Evolutionary conservation across 2,888 invertebrate genomes (phyloP).

Genomic region (Stictocephala bisonia): DNA sequence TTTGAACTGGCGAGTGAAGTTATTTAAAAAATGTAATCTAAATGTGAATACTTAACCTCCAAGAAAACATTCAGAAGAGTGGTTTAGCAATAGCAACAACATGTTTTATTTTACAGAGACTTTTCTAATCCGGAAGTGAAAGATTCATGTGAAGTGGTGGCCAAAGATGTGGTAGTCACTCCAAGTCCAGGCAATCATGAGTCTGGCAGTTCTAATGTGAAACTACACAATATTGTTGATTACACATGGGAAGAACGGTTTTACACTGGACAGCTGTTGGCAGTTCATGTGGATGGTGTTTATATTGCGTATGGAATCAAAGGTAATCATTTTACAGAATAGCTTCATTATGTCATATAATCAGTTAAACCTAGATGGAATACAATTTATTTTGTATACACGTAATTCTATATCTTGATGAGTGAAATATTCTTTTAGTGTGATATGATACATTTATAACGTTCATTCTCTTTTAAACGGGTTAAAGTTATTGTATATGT

Average conservation of each 20-base stretch:
- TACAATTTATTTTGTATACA: too few relatives aligned
- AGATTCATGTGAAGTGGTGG: constrained; percentile 69
- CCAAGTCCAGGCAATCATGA: constrained; percentile 79
- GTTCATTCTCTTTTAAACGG: too few relatives aligned
- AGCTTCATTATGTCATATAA: too few relatives aligned
- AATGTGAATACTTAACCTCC: background rate
- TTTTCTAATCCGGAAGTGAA: constrained; percentile 72
- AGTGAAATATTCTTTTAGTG: too few relatives aligned
- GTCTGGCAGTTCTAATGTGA: constrained; percentile 90
- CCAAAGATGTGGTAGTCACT: constrained; percentile 75
- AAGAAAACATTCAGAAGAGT: background rate
- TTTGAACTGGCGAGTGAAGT: too few relatives aligned
- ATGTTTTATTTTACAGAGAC: constrained; percentile 65
- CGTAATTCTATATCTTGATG: too few relatives aligned
- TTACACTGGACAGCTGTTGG: constrained; percentile 88
- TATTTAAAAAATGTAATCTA: too few relatives aligned
- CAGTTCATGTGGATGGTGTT: constrained; percentile 86
- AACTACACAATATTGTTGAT: constrained; percentile 89
- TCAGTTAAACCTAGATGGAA: too few relatives aligned
- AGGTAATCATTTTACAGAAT: too few relatives aligned
- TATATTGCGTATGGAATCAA: constrained; percentile 92
- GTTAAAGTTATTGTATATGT: too few relatives aligned
- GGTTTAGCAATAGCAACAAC: too few relatives aligned
- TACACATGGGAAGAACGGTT: constrained; percentile 93
- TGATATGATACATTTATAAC: too few relatives aligned